A percentile compares a stretch with the other conserved stretches of the same genome.
Evolutionary conservation across 2,888 invertebrate genomes (phyloP).

Genomic region (Ditula angustiorana): DNA sequence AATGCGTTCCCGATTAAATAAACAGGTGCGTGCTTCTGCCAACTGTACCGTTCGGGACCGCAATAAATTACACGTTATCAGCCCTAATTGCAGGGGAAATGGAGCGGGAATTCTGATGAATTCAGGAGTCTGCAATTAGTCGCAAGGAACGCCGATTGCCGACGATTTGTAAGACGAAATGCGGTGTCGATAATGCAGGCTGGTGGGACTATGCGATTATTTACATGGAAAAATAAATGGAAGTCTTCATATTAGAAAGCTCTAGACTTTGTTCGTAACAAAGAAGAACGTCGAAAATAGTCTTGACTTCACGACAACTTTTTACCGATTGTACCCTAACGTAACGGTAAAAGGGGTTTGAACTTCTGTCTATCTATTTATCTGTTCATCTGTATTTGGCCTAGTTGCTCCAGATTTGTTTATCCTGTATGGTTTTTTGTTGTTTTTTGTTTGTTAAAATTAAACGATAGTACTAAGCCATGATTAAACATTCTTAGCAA

Average conservation of each 20-base stretch:
- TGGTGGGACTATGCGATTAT: background rate
- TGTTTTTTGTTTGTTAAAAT: too few relatives aligned
- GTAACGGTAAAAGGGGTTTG: too few relatives aligned
- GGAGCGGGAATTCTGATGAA: conserved; percentile 65
- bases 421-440: too few relatives aligned
- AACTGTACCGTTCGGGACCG: conserved; percentile 47
- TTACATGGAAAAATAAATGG: background rate
- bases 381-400: too few relatives aligned
- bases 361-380: too few relatives aligned
- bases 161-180: conserved; percentile 54
- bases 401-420: too few relatives aligned
- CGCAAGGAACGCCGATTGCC: conserved; percentile 57
- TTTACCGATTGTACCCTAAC: too few relatives aligned
- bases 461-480: too few relatives aligned
- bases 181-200: background rate
- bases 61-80: conserved; percentile 75
- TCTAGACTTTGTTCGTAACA: background rate
- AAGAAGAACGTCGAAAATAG: too few relatives aligned
- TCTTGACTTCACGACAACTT: too few relatives aligned
- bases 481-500: too few relatives aligned
- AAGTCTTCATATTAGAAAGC: background rate
- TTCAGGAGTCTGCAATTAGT: conserved; percentile 65
- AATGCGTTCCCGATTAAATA: background rate
- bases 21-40: conserved; percentile 28
- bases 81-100: conserved; percentile 67